These are phyloP conservation scores for Noctua fimbriata DNA, from an alignment of 2,888 invertebrate species.

Conservation along the genomic window DNA sequence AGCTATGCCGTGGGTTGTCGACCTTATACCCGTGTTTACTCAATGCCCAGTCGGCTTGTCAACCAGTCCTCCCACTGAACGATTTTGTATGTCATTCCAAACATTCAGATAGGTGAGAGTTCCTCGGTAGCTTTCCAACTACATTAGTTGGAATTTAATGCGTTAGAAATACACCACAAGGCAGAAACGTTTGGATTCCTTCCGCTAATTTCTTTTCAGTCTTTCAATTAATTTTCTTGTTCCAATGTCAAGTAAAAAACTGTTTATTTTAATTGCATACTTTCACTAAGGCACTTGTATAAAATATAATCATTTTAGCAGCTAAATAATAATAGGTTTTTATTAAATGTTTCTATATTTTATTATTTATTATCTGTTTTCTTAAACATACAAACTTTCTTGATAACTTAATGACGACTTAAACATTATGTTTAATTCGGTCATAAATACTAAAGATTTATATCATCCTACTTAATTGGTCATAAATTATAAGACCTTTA, in stretches of 20 bases:
- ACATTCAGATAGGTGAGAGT: conserved; percentile 76
- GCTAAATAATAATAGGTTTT: not conserved
- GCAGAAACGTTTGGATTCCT: conserved; percentile 9
- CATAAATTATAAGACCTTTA: conserved; percentile 46
- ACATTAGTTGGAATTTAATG: conserved; percentile 24
- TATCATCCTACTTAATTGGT: conserved; percentile 51
- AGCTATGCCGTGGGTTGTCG: conserved; percentile 80
- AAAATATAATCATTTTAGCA: conserved; percentile 5
- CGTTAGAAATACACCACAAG: conserved; percentile 17
- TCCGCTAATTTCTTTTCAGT: conserved; percentile 16
- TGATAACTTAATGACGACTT: conserved; percentile 33
- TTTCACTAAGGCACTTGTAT: conserved; percentile 6
- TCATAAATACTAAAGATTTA: conserved; percentile 63
- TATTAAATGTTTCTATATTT: conserved; percentile 3
- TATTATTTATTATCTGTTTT: conserved; percentile 29
- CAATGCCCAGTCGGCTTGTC: conserved; percentile 76
- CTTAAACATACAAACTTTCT: conserved; percentile 19
- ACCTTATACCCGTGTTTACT: conserved; percentile 83
- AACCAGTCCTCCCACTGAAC: conserved; percentile 88
- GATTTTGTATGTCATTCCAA: conserved; percentile 81
- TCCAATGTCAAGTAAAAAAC: not conserved
- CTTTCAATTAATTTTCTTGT: conserved; percentile 17
- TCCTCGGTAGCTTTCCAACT: conserved; percentile 67
- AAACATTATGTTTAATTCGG: conserved; percentile 28
- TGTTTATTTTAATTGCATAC: conserved; percentile 11